Evolutionary conservation across 2,797 vertebrate species (phyloP).

Genomic region (Megaceryle alcyon): DNA sequence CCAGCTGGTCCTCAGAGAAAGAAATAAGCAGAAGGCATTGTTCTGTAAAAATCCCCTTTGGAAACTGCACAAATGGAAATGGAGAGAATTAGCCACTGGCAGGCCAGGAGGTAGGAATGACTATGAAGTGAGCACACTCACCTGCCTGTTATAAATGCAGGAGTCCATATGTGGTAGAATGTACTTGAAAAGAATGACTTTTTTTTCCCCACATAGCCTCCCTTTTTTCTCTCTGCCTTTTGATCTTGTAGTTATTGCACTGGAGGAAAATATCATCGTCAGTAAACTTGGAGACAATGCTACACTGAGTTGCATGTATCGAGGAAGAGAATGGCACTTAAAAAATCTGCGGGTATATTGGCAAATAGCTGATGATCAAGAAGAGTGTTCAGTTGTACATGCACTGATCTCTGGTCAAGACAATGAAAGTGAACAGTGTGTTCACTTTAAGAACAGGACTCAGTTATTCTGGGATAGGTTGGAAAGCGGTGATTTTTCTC

Average conservation of each 20-base stretch:
- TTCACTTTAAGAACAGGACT: constrained; percentile 67
- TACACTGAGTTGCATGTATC: constrained; percentile 52
- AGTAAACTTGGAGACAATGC: constrained; percentile 58
- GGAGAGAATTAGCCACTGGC: not conserved
- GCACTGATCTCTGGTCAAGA: constrained; percentile 32
- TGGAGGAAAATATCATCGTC: not conserved
- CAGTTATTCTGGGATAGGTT: constrained; percentile 27
- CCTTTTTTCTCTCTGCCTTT: not conserved
- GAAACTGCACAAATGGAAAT: not conserved
- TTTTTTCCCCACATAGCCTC: not conserved
- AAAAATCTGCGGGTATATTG: constrained; percentile 60
- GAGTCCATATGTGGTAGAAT: not conserved
- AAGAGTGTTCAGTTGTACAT: constrained; percentile 20
- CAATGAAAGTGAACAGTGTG: not conserved
- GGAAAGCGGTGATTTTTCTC: constrained; percentile 66
- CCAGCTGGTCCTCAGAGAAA: not conserved
- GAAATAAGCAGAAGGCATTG: not conserved
- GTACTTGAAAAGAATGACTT: not conserved
- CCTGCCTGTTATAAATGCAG: not conserved
- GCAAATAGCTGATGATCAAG: constrained; percentile 54
- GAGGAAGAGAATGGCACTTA: not conserved
- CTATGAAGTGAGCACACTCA: not conserved
- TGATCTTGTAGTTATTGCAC: constrained; percentile 6
- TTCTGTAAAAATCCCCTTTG: not conserved
- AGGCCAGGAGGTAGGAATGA: not conserved